phyloP scores from a whole-genome alignment of 2,888 invertebrate species.

The Archips crataeganus region DNA sequence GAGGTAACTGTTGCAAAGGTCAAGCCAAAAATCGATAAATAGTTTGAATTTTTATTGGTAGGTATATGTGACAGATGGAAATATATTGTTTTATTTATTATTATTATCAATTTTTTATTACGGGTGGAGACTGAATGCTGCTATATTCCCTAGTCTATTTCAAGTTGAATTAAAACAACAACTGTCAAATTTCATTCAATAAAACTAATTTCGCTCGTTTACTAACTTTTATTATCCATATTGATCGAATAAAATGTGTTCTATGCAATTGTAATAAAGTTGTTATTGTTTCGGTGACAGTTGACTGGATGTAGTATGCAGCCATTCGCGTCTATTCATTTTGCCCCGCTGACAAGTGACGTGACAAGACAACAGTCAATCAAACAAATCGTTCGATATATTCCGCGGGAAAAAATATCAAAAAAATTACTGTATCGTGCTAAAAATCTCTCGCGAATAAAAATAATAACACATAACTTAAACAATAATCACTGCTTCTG shows the following conservation, averaged over 20 bases:
- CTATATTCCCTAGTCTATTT: not conserved
- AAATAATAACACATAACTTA: not conserved
- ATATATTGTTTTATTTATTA: too few relatives aligned
- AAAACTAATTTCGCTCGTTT: too few relatives aligned
- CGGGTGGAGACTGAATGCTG: too few relatives aligned
- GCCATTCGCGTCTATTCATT: not conserved
- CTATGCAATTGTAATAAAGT: not conserved
- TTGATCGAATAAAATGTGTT: not conserved
- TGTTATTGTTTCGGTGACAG: not conserved
- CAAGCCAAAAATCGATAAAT: too few relatives aligned
- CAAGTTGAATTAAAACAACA: not conserved
- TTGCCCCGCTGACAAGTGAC: not conserved
- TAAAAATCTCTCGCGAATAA: not conserved
- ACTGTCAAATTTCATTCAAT: not conserved
- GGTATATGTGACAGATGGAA: too few relatives aligned
- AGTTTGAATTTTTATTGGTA: too few relatives aligned
- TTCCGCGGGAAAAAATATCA: not conserved
- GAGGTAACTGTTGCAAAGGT: too few relatives aligned
- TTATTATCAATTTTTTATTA: too few relatives aligned
- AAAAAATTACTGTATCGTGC: not conserved
- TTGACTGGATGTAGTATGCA: not conserved
- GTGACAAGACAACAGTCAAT: not conserved
- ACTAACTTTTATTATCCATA: too few relatives aligned
- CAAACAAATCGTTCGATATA: not conserved
- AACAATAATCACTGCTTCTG: not conserved